These are phyloP conservation scores for Festucalex cinctus DNA, from an alignment of 2,113 vertebrate species.

Conservation along the genomic window DNA sequence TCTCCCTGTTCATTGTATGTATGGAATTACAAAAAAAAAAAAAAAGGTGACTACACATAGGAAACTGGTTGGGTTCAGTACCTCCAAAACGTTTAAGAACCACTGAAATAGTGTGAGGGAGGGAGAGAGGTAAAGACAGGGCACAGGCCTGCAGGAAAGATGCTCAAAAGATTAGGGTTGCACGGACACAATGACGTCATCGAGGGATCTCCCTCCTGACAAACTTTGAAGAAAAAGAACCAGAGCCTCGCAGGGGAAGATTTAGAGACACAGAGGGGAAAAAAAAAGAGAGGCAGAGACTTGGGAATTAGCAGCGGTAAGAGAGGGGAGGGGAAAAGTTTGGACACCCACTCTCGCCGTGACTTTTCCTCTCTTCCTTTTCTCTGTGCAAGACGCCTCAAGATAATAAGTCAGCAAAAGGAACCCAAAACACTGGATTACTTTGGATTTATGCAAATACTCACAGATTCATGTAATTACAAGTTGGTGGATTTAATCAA, in stretches of 20 bases:
- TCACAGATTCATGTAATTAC: constrained; percentile 67
- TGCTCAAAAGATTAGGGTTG: constrained; percentile 30
- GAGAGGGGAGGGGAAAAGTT: constrained; percentile 65
- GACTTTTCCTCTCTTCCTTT: constrained; percentile 59
- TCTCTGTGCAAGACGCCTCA: constrained; percentile 43
- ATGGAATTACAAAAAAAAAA: too few relatives aligned
- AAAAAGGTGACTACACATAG: too few relatives aligned
- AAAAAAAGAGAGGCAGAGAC: constrained; percentile 17
- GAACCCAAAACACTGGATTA: constrained; percentile 56
- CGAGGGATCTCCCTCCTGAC: constrained; percentile 45
- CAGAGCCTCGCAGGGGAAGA: background rate
- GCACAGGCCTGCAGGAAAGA: constrained; percentile 10
- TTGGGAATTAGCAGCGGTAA: constrained; percentile 17
- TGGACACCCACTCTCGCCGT: constrained; percentile 49
- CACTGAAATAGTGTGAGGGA: too few relatives aligned
- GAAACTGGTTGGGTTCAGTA: too few relatives aligned
- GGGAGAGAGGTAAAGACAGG: background rate
- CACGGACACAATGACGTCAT: constrained; percentile 65
- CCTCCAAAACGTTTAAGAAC: too few relatives aligned
- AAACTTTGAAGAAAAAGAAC: constrained; percentile 9
- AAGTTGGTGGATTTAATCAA: constrained; percentile 55
- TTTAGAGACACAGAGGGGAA: constrained; percentile 4
- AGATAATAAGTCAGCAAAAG: constrained; percentile 24
- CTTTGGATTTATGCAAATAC: constrained; percentile 17
- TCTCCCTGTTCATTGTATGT: too few relatives aligned